Base-by-base conservation (phyloP, 2,113 vertebrate genomes). In the Dromiciops gliroides region DNA sequence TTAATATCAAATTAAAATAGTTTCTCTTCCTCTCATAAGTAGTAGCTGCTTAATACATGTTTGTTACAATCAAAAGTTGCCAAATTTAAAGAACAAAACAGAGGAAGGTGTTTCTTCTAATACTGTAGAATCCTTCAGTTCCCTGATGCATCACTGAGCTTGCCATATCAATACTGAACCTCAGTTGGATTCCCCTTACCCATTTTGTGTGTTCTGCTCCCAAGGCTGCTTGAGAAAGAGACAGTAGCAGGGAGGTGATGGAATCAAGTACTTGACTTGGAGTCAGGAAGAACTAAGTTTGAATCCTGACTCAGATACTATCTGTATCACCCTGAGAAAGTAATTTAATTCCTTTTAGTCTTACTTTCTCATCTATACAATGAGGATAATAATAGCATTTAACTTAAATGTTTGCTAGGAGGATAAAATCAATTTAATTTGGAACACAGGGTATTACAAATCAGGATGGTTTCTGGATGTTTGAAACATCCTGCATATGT, bases 281-380 rank as follows among this genome's bases (percentile, higher is more conserved):
- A 94, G 48, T 89, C 89, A 92, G 89, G 94, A 8, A 31, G 9
- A 44, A 51, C 24, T 0, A 26, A 51, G 67, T 91, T 90, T 10
- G 28, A 88, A 6, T 89, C 60, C 5, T 19, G 75, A 0, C 44
- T 51, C 26, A 91, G 25, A 95, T 90, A 89, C 3, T 51, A 92
- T 22, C 48, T 94, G 49, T 92, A 14, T 31, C 28, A 67, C 89
- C 8, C 93, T 93, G 92, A 92, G 75, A 10, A 51, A 3, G 52
- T 94, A 49, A 51, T 48, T 60, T 92, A 51, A 44, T 23, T 50
- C 93, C 12, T 90, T 94, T 51, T 7, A 48, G 22, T 26, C 89
- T 92, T 50, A 93, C 91, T 95, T 95, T 7, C 50, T 89, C 91
- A 88, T 75, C 14, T 91, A 37, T 37, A 60, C 9, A 31, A 51